Evolutionary conservation across 2,113 vertebrate genomes (phyloP).

Genomic region (Calyptomena viridis): DNA sequence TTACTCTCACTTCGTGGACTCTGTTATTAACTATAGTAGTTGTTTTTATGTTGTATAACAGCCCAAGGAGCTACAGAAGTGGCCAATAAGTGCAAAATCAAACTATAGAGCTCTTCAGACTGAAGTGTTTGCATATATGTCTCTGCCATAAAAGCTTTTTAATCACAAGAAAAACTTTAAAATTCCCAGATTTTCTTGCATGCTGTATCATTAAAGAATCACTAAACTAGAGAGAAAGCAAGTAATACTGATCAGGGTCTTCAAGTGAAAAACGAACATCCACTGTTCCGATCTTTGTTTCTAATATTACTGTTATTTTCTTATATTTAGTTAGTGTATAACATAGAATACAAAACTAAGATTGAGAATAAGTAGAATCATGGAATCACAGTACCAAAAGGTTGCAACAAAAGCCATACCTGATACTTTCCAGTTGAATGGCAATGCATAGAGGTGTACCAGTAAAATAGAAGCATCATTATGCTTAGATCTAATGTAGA

Average conservation of each 20-base stretch:
- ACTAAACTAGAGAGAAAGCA: neutral
- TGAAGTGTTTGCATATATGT: accelerated
- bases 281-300: neutral
- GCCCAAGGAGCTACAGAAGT: neutral
- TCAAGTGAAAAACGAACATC: neutral
- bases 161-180: neutral
- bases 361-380: neutral
- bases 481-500: neutral
- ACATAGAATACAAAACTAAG: neutral
- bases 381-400: neutral
- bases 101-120: neutral
- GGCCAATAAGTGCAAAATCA: neutral
- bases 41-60: neutral
- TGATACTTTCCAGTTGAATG: neutral
- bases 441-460: neutral
- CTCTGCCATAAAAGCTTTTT: neutral
- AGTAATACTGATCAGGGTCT: neutral
- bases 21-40: neutral
- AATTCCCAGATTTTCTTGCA: neutral
- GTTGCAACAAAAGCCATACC: neutral
- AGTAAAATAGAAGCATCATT: neutral
- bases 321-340: neutral
- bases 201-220: neutral
- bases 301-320: neutral
- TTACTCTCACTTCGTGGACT: neutral